Evolutionary conservation across 1,140 invertebrate genomes (phyloP).

Genomic region (Steinernema khuongi): DNA sequence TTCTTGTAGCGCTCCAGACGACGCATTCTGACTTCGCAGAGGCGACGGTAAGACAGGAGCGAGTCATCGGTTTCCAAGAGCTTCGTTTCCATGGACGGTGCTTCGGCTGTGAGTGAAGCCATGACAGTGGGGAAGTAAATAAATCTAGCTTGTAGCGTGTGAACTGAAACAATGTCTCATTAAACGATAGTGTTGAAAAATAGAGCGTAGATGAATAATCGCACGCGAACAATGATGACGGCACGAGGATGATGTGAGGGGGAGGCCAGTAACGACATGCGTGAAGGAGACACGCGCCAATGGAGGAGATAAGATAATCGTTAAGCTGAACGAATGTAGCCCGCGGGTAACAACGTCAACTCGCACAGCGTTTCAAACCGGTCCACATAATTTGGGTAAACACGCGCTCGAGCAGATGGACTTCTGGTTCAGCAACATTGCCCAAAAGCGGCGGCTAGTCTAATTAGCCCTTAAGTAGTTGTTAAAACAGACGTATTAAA

Average conservation of each 20-base stretch:
- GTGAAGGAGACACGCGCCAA: not conserved
- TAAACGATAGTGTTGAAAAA: too few species aligned
- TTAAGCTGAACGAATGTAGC: slow-evolving; percentile 6
- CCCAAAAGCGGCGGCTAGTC: too few species aligned
- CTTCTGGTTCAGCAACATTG: not conserved
- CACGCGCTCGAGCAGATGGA: not conserved
- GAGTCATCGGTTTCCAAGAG: not conserved
- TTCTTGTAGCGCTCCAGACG: slow-evolving; percentile 50
- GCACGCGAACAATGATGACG: not conserved
- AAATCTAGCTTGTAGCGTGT: not conserved
- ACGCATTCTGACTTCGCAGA: slow-evolving; percentile 32
- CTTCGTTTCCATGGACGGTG: not conserved
- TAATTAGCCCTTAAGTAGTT: too few species aligned
- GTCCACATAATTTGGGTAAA: slow-evolving; percentile 15
- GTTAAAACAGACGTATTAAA: too few species aligned
- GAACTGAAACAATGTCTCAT: slow-evolving; percentile 3
- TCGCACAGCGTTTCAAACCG: not conserved
- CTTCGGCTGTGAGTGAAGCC: not conserved
- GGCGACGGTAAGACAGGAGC: slow-evolving; percentile 23
- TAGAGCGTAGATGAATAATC: too few species aligned
- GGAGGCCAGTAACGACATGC: not conserved
- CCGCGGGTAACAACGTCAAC: slow-evolving; percentile 13
- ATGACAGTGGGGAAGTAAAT: not conserved
- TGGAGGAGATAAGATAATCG: slow-evolving; percentile 2
- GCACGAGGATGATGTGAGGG: not conserved